Conservation (phyloP, 2,113 vertebrate species). For the Hemibates koningsi region DNA sequence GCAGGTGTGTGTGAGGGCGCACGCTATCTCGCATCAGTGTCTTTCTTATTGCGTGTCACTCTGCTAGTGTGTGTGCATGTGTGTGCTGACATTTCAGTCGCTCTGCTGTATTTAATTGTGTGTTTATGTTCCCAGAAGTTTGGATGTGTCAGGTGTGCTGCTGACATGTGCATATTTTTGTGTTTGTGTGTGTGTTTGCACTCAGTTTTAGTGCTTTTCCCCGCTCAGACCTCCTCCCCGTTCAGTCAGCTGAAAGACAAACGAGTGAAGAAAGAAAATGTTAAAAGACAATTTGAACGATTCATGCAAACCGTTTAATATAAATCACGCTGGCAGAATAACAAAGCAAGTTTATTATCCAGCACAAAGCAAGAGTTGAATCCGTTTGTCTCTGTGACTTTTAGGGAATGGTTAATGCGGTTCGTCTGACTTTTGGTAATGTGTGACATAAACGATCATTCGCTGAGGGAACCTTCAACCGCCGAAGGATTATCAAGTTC, state of each 20-base stretch:
- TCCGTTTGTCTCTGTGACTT: not conserved
- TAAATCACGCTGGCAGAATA: not conserved
- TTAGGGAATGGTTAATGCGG: not conserved
- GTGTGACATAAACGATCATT: not conserved
- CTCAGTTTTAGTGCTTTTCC: not conserved
- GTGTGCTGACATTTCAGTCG: not conserved
- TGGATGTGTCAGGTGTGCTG: not conserved
- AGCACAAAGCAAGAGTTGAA: not conserved
- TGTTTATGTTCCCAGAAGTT: not conserved
- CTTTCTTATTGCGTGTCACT: not conserved
- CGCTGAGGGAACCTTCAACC: not conserved
- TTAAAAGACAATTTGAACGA: not conserved
- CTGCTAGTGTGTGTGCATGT: not conserved
- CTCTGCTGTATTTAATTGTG: not conserved
- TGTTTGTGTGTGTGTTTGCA: not conserved
- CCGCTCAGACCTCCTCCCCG: not conserved
- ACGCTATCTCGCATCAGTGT: not conserved
- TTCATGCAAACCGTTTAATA: not conserved
- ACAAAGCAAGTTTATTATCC: not conserved
- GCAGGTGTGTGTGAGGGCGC: not conserved
- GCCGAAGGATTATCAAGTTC: fast-evolving
- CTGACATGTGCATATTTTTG: not conserved
- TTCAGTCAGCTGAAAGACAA: not conserved
- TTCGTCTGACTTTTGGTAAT: not conserved
- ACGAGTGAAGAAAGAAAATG: not conserved